Evolutionary conservation across 2,797 vertebrate genomes (phyloP).

Genomic region (Scleropages formosus): DNA sequence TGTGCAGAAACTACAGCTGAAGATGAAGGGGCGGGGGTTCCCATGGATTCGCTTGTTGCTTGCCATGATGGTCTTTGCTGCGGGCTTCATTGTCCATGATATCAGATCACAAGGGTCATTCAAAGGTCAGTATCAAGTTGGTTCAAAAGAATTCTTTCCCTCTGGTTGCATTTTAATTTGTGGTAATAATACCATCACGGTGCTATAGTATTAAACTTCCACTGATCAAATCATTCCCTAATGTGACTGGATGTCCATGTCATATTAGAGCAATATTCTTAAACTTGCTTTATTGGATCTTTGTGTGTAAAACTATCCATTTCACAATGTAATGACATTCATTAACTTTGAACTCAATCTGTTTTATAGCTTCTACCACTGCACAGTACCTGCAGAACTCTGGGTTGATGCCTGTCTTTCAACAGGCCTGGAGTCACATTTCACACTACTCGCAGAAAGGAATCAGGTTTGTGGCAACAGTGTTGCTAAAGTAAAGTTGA

Average conservation of each 20-base stretch:
- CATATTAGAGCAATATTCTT: too few species aligned
- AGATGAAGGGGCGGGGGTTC: slow-evolving; percentile 73
- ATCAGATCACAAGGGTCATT: slow-evolving; percentile 76
- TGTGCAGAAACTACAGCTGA: slow-evolving; percentile 75
- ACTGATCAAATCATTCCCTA: too few species aligned
- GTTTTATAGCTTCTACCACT: slow-evolving; percentile 70
- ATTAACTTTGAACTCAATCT: too few species aligned
- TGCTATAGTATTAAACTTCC: too few species aligned
- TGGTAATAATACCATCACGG: too few species aligned
- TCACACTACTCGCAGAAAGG: slow-evolving; percentile 69
- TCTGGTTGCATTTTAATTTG: too few species aligned
- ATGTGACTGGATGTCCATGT: not conserved
- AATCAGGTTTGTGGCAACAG: slow-evolving; percentile 69
- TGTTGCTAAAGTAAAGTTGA: too few species aligned
- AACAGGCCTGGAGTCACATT: slow-evolving; percentile 76
- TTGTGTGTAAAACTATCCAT: not conserved
- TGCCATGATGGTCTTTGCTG: slow-evolving; percentile 68
- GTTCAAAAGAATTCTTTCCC: too few species aligned
- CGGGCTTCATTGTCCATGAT: slow-evolving; percentile 80
- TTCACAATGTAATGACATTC: too few species aligned
- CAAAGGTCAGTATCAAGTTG: slow-evolving; percentile 61
- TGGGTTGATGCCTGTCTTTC: slow-evolving; percentile 69
- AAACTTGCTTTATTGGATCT: too few species aligned
- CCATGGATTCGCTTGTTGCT: slow-evolving; percentile 81
- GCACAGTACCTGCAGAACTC: slow-evolving; percentile 71